Conservation (phyloP, 1,140 invertebrate species). For the Ostrea denselamellosa region DNA sequence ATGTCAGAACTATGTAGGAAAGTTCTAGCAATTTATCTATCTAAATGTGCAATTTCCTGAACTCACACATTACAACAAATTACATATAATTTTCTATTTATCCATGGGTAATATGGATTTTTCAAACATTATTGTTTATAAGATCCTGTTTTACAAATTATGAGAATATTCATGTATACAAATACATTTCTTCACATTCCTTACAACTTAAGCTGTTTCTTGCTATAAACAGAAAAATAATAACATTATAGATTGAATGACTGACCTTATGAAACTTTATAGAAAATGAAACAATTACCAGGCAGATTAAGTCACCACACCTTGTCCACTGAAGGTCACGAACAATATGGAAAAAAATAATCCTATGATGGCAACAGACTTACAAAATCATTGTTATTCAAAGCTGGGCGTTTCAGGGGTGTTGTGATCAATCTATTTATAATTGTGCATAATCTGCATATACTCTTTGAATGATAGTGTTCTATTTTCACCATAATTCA, state of each 20-base stretch:
- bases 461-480: not conserved
- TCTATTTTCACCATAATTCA: conserved; percentile 2
- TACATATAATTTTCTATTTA: not conserved
- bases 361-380: conserved; percentile 2
- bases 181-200: not conserved
- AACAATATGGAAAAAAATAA: not conserved
- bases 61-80: not conserved
- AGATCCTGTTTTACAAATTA: not conserved
- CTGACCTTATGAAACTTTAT: not conserved
- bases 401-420: conserved; percentile 5
- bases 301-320: not conserved
- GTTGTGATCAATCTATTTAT: conserved; percentile 20
- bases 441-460: conserved; percentile 19
- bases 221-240: not conserved
- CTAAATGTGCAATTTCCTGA: not conserved
- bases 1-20: not conserved
- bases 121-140: not conserved
- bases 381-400: conserved; percentile 4
- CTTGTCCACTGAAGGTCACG: not conserved
- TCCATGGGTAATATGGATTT: not conserved
- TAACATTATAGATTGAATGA: not conserved
- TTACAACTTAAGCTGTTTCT: not conserved
- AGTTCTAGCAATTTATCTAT: not conserved
- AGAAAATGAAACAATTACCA: not conserved
- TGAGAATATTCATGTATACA: too few species aligned